A percentile compares a stretch with the other conserved stretches of the same genome.
Conservation (phyloP, 53 echinoderm and acorn worm species). For the Paracentrotus lividus region DNA sequence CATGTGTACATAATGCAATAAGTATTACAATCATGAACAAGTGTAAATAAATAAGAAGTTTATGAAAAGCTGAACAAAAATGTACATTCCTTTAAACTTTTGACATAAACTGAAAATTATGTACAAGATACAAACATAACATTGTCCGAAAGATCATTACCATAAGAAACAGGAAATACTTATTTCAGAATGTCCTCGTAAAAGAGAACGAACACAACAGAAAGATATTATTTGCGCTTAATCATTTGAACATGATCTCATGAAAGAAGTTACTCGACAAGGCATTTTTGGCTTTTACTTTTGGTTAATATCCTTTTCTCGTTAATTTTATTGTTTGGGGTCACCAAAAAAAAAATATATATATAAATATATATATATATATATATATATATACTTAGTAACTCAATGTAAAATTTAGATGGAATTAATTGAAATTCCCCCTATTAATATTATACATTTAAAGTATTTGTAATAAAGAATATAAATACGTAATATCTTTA, state of each 20-base stretch:
- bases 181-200: background rate
- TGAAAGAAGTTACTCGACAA: background rate
- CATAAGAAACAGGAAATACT: background rate
- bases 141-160: background rate
- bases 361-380: too few species aligned
- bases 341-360: too few species aligned
- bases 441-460: background rate
- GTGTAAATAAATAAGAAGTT: slow-evolving; percentile 34
- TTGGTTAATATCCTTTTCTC: too few species aligned
- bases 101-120: slow-evolving; percentile 17
- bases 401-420: background rate
- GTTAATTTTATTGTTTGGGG: too few species aligned
- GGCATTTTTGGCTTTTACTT: too few species aligned
- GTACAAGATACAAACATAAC: background rate
- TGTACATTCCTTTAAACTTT: slow-evolving; percentile 15
- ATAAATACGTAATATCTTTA: background rate
- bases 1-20: background rate
- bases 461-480: background rate
- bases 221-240: background rate
- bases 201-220: background rate
- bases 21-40: slow-evolving; percentile 26
- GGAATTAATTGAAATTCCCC: background rate
- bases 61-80: slow-evolving; percentile 41
- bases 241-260: background rate
- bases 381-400: background rate